These are phyloP conservation scores for Denticeps clupeoides DNA, from an alignment of 2,797 vertebrate genomes.

Conservation along the genomic window DNA sequence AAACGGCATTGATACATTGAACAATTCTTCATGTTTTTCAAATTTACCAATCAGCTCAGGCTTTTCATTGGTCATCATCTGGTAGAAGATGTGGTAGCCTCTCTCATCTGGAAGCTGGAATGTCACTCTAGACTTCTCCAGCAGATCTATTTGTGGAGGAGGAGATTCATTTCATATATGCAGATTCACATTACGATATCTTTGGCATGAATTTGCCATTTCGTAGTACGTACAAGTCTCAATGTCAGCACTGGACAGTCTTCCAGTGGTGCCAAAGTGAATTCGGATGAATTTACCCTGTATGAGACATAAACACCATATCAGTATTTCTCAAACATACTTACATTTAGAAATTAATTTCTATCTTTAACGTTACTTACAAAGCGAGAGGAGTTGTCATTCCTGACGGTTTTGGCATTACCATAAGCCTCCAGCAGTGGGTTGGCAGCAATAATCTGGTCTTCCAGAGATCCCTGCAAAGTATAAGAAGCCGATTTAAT, in stretches of 20 bases:
- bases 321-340: background rate
- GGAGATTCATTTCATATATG: too few species aligned
- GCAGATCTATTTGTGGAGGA: conserved; percentile 59
- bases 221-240: conserved; percentile 21
- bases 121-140: conserved; percentile 77
- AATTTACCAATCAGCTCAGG: conserved; percentile 70
- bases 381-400: conserved; percentile 82
- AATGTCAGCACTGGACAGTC: conserved; percentile 30
- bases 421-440: conserved; percentile 75
- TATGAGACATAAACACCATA: background rate
- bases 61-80: conserved; percentile 75
- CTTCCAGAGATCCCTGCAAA: conserved; percentile 57
- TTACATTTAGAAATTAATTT: background rate
- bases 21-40: too few species aligned
- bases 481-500: background rate
- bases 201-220: too few species aligned
- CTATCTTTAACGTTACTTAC: conserved; percentile 59
- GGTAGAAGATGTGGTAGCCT: conserved; percentile 82
- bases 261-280: conserved; percentile 26
- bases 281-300: conserved; percentile 30
- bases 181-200: too few species aligned
- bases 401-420: conserved; percentile 78
- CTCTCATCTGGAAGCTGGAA: conserved; percentile 76
- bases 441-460: conserved; percentile 80
- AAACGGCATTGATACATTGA: too few species aligned